Evolutionary conservation across 2,113 vertebrate genomes (phyloP).

Genomic region (Sialia sialis): DNA sequence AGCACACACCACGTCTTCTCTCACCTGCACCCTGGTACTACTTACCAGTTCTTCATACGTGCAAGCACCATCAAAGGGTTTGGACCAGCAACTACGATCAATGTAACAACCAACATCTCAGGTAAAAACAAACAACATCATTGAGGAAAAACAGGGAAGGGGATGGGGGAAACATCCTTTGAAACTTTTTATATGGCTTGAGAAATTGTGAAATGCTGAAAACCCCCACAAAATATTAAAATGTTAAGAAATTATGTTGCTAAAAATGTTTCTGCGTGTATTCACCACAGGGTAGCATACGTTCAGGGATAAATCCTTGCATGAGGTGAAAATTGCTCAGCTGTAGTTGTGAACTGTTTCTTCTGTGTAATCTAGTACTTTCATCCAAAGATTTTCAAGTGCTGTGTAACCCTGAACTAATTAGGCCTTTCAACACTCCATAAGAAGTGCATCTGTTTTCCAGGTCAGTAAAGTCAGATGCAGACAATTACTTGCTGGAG

Average conservation of each 20-base stretch:
- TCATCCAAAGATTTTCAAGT: neutral
- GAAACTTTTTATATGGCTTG: neutral
- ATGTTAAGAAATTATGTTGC: neutral
- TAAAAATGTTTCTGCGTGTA: neutral
- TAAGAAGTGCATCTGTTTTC: neutral
- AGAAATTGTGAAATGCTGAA: neutral
- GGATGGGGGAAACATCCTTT: neutral
- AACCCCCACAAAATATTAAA: accelerated
- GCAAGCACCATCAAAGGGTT: constrained; percentile 96
- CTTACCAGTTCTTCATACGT: constrained; percentile 92
- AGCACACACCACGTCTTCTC: constrained; percentile 89
- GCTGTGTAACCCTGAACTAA: neutral
- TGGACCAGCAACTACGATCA: constrained; percentile 87
- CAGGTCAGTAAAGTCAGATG: neutral
- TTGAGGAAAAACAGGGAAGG: neutral
- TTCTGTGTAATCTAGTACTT: neutral
- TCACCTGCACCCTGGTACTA: constrained; percentile 92
- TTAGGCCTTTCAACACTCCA: neutral
- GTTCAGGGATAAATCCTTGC: neutral
- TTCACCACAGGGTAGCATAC: neutral
- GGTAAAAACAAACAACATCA: constrained; percentile 67
- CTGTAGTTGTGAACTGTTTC: neutral
- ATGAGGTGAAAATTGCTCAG: neutral
- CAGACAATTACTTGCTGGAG: neutral
- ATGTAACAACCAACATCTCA: constrained; percentile 97